These are phyloP conservation scores for Conomelus anceps DNA, from an alignment of 2,888 invertebrate species.

Conservation along the genomic window DNA sequence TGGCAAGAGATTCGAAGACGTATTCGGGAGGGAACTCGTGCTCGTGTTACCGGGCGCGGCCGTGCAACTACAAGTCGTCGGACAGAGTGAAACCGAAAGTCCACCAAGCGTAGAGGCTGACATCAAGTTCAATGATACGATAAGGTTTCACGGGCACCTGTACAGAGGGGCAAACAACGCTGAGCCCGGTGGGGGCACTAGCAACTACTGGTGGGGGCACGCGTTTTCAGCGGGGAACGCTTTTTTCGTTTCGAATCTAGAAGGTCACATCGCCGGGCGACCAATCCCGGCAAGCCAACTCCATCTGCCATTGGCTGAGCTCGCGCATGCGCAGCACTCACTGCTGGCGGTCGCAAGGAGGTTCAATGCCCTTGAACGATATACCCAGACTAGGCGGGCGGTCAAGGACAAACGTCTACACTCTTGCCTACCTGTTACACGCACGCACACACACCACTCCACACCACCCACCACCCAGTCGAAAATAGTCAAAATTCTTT, in stretches of 20 bases:
- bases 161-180: not conserved
- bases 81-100: conserved; percentile 38
- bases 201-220: conserved; percentile 21
- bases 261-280: conserved; percentile 22
- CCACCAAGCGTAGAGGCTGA: conserved; percentile 15
- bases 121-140: conserved; percentile 32
- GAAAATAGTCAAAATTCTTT: not conserved
- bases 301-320: conserved; percentile 30
- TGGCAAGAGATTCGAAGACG: not conserved
- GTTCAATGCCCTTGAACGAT: conserved; percentile 68
- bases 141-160: conserved; percentile 26
- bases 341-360: conserved; percentile 52
- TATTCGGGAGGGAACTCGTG: not conserved
- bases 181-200: conserved; percentile 5
- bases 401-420: conserved; percentile 55
- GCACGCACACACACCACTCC: not conserved
- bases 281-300: conserved; percentile 18
- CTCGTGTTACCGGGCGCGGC: conserved; percentile 42
- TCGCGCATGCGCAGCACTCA: conserved; percentile 48
- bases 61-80: conserved; percentile 38
- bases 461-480: not conserved
- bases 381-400: conserved; percentile 56
- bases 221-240: conserved; percentile 9
- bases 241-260: conserved; percentile 23
- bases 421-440: not conserved